Conservation (phyloP, 2,113 vertebrate genomes). For the Pandion haliaetus region DNA sequence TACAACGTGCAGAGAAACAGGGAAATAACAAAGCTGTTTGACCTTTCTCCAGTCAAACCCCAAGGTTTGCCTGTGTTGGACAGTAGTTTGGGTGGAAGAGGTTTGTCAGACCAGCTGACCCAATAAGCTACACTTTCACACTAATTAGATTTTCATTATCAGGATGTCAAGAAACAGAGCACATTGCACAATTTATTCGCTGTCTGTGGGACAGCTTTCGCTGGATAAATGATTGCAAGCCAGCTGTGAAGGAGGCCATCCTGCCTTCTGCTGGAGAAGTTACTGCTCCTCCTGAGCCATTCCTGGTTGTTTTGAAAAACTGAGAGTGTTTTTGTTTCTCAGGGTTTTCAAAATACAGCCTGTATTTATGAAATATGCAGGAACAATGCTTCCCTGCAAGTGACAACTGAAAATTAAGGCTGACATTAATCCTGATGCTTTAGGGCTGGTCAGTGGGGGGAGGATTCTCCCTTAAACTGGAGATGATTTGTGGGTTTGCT, state of each 20-base stretch:
- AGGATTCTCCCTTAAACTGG: background rate
- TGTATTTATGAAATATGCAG: constrained; percentile 6
- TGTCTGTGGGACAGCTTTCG: background rate
- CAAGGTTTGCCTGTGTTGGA: background rate
- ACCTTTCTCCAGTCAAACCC: background rate
- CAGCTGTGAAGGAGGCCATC: constrained; percentile 25
- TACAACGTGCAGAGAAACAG: background rate
- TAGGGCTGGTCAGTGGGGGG: background rate
- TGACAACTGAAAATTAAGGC: constrained; percentile 6
- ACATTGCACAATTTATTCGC: background rate
- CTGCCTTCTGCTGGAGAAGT: constrained; percentile 3
- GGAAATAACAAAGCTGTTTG: background rate
- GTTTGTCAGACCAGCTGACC: background rate
- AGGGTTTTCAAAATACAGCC: background rate
- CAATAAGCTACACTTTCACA: background rate
- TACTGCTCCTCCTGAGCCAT: constrained; percentile 2
- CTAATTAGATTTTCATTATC: background rate
- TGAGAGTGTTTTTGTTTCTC: background rate
- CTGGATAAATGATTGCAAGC: background rate
- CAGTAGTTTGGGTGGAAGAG: background rate
- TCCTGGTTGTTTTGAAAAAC: background rate
- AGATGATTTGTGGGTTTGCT: background rate
- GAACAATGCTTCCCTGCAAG: background rate
- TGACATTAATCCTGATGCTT: constrained; percentile 5
- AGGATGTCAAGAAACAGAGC: background rate